phyloP scores from a whole-genome alignment of 1,140 invertebrate species.

The Druon quercuslanigerum region DNA sequence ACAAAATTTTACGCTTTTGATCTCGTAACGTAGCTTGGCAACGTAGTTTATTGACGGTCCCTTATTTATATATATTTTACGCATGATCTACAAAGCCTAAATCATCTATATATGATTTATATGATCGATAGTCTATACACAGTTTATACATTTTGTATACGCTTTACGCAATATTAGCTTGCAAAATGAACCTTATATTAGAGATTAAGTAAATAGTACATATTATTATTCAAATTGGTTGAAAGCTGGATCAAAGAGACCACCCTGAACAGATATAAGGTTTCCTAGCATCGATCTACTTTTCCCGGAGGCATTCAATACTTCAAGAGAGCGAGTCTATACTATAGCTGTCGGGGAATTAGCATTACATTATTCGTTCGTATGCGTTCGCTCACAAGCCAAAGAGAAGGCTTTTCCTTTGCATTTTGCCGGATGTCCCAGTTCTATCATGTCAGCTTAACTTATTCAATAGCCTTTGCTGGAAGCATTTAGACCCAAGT shows the following conservation, averaged over 20 bases:
- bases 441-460: conserved; percentile 26
- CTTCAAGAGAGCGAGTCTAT: conserved; percentile 4
- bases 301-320: conserved; percentile 24
- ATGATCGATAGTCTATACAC: too few species aligned
- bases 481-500: neutral
- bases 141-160: too few species aligned
- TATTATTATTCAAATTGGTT: conserved; percentile 21
- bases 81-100: too few species aligned
- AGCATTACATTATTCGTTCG: conserved; percentile 21
- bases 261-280: conserved; percentile 9
- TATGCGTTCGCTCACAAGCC: neutral
- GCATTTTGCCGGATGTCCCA: conserved; percentile 24
- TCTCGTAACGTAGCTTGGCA: too few species aligned
- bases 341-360: conserved; percentile 23
- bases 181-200: neutral
- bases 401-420: neutral
- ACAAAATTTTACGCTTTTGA: too few species aligned
- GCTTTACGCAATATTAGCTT: too few species aligned
- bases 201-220: conserved; percentile 15
- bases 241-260: conserved; percentile 23
- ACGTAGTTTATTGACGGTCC: too few species aligned
- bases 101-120: too few species aligned
- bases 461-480: neutral
- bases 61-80: too few species aligned
- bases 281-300: conserved; percentile 27